phyloP scores from a whole-genome alignment of 1,140 invertebrate species.

The Achatina immaculata region DNA sequence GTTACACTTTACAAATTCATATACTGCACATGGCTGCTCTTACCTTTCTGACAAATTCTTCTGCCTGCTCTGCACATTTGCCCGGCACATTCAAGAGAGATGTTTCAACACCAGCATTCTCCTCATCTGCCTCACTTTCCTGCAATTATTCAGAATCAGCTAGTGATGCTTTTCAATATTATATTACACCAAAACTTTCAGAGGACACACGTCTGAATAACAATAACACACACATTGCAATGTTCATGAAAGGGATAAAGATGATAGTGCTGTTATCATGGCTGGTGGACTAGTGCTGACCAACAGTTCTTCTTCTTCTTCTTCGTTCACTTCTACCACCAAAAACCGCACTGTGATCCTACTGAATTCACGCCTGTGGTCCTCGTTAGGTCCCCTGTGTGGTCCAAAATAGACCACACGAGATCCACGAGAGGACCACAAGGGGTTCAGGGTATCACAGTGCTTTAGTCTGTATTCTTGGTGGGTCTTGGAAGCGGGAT shows the following conservation, averaged over 20 bases:
- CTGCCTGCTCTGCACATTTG: constrained; percentile 90
- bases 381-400: too few species aligned
- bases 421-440: too few species aligned
- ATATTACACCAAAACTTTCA: not conserved
- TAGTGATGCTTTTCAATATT: not conserved
- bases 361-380: too few species aligned
- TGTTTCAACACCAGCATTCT: constrained; percentile 17
- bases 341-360: too few species aligned
- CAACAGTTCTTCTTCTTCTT: too few species aligned
- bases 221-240: not conserved
- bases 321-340: not conserved
- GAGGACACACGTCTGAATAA: not conserved
- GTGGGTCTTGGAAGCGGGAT: too few species aligned
- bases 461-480: too few species aligned
- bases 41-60: constrained; percentile 91
- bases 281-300: too few species aligned
- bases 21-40: not conserved
- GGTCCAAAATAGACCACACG: too few species aligned
- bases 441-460: too few species aligned
- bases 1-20: not conserved
- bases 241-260: not conserved
- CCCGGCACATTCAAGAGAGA: constrained; percentile 51
- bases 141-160: not conserved
- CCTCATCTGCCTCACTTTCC: constrained; percentile 6
- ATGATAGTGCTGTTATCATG: too few species aligned